Evolutionary conservation across 2,797 vertebrate genomes (phyloP), one percentile per base, ranked within the genome.

Genomic region (Chelon labrosus): DNA sequence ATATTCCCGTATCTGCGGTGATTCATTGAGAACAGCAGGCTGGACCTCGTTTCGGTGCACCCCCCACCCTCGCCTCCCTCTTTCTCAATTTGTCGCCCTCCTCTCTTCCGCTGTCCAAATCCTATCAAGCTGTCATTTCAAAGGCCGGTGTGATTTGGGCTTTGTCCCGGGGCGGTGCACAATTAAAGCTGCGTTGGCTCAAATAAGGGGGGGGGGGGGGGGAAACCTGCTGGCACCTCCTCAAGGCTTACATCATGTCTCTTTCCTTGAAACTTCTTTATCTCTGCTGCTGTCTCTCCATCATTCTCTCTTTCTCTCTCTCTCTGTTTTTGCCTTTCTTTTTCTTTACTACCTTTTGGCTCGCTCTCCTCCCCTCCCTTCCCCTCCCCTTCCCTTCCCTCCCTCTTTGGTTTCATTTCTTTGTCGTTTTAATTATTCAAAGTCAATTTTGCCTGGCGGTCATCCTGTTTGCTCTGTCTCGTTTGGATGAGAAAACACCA

Each of bases 191-290:
- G 80, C 90, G 91, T 95, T 96, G 95, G 95, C 95, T 90, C 79
- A 88, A 94, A 94, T 90, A 91, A 91, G n/a, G n/a, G n/a, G 89
- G 92, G 93, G 94, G 94, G 94, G 94, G 95, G 94, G 95, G 47
- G 86, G 87, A 94, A 10, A 39, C 38, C 94, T 91, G 89, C 95
- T 99, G 97, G 97, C 97, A 93, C 79, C 81, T 91, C 91, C 94
- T 97, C 95, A 96, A 97, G 92, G 91, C 95, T 97, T 96, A 97
- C 97, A 96, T 97, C 97, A 99, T 96, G 93, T 93, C 16, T 73
- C 56, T 53, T 31, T 56, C 38, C 62, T 71, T 77, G n/a, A 83
- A 65, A 79, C 70, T 65, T 76, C 53, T 47, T 65, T 61, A 58
- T 86, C 64, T 66, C 53, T 69, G 38, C 63, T 7, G 3, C 42